Evolutionary conservation across 2,113 vertebrate genomes (phyloP), one percentile per base, ranked within the genome.

Genomic region (Ancistrus triradiatus): DNA sequence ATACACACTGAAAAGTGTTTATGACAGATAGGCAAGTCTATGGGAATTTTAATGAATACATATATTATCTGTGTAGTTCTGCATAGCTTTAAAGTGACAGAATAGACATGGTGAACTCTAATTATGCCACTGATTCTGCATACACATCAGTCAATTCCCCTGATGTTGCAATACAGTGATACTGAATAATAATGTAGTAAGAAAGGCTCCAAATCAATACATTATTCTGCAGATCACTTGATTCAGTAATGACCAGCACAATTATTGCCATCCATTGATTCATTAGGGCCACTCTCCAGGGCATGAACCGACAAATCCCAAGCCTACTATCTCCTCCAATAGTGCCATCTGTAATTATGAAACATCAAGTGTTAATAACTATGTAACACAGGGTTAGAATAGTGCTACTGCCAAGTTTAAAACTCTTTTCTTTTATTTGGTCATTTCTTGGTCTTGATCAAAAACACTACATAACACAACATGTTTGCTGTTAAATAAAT

Each of bases 211-310:
- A 87, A 87, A 90, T 90, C 86, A 85, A 90, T 90, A 85, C 79
- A 88, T 90, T 88, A 88, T 88, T 87, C 83, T 83, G 85, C 85
- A 86, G 88, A 89, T 90, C 85, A 78, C 83, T 86, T 89, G 84
- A 88, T 89, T 88, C 83, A 81, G 80, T 87, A 87, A 87, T 84
- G 86, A 88, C 84, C 81, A 80, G 86, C 84, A 81, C 82, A 86
- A 88, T 87, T 86, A 87, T 86, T 73, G 84, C 82, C 72, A 69
- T 78, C 75, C 73, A 63, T 80, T 86, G 87, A 86, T 83, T 87
- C 81, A 87, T 86, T 84, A 81, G 81, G 76, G 57, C 78, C 50
- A 67, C 74, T 81, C 76, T 85, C 87, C 85, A 86, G 84, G 86
- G 82, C 74, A 66, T n/a, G 76, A 77, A 61, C 81, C 73, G 75